A percentile compares a stretch with the other conserved stretches of the same genome.
Evolutionary conservation across 2,888 invertebrate species (phyloP).

Genomic region (Tethea ocularis): DNA sequence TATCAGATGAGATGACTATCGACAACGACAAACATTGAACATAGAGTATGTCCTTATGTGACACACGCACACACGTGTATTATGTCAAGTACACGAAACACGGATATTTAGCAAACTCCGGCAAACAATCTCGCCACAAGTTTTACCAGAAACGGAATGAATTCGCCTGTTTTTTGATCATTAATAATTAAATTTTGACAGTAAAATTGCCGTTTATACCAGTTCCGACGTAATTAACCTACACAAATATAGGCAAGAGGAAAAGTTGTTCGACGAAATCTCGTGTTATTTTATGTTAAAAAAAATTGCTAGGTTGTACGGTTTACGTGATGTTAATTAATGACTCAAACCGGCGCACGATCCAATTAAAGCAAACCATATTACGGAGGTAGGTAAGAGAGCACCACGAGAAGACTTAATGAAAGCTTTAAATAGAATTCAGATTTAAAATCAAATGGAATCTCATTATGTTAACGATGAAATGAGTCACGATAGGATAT

Average conservation of each 20-base stretch:
- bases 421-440: background rate
- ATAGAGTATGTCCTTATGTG: background rate
- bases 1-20: background rate
- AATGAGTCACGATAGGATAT: background rate
- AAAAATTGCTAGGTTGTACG: conserved; percentile 1
- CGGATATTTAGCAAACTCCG: background rate
- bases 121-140: background rate
- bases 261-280: conserved; percentile 5
- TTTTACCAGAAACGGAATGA: background rate
- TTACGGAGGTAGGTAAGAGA: background rate
- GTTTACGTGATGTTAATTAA: conserved; percentile 1
- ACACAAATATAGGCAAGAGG: conserved; percentile 4
- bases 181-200: conserved; percentile 3
- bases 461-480: background rate
- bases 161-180: background rate
- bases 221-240: conserved; percentile 6
- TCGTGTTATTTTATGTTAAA: background rate
- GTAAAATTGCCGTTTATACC: background rate
- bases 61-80: background rate
- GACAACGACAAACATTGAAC: background rate
- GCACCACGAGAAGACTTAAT: background rate
- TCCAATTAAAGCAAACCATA: background rate
- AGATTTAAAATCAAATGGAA: background rate
- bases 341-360: background rate
- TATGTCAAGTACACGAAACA: background rate